A percentile compares a stretch with the other conserved stretches of the same genome.
These are phyloP conservation scores for Saxicola maurus DNA, from an alignment of 2,797 vertebrate genomes.

Conservation along the genomic window DNA sequence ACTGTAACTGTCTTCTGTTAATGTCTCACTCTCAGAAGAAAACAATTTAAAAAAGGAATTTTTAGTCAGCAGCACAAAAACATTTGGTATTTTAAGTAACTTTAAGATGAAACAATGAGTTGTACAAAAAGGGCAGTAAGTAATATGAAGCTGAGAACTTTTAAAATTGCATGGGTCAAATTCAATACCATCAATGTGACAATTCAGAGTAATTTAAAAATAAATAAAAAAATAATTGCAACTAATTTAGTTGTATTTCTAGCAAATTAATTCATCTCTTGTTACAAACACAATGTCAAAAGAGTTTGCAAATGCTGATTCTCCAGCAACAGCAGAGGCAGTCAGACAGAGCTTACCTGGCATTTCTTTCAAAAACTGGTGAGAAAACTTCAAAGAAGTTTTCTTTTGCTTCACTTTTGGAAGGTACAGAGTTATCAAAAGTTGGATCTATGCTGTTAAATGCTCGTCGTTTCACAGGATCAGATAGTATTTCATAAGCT, in stretches of 20 bases:
- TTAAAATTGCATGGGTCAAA: neutral
- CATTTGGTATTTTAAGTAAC: neutral
- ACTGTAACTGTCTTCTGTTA: neutral
- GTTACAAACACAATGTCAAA: neutral
- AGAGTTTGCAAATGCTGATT: neutral
- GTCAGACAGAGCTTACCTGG: conserved; percentile 73
- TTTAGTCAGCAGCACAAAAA: neutral
- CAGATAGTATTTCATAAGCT: conserved; percentile 94
- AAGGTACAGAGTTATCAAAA: conserved; percentile 91
- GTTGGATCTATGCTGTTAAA: conserved; percentile 97
- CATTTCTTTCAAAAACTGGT: conserved; percentile 91
- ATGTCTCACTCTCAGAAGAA: neutral
- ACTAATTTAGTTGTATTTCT: neutral
- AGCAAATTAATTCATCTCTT: neutral
- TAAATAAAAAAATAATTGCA: neutral
- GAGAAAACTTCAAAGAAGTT: conserved; percentile 90
- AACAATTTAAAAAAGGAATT: neutral
- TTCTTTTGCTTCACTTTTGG: conserved; percentile 92
- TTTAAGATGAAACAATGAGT: neutral
- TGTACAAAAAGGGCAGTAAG: neutral
- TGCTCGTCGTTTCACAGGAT: conserved; percentile 91
- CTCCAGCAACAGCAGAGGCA: neutral
- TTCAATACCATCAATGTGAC: neutral
- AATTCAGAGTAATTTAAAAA: neutral
- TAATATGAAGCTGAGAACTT: neutral